Evolutionary conservation across 2,797 vertebrate genomes (phyloP).

Genomic region (Arvicola amphibius): DNA sequence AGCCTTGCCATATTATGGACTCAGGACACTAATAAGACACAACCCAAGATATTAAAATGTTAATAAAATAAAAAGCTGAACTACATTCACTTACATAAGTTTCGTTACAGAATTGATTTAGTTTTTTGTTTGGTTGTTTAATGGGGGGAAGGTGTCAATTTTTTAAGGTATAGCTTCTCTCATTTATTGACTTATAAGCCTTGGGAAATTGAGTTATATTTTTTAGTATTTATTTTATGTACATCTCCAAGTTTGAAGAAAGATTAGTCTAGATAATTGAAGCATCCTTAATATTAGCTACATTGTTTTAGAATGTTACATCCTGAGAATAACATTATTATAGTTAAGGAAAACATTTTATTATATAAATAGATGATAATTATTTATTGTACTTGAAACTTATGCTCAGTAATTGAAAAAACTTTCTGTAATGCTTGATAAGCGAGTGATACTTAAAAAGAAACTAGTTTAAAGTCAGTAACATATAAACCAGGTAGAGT

Average conservation of each 20-base stretch:
- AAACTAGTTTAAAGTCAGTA: conserved; percentile 54
- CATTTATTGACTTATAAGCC: conserved; percentile 28
- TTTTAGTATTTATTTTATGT: conserved; percentile 45
- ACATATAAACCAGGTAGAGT: conserved; percentile 77
- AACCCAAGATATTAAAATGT: neutral
- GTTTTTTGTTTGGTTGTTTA: neutral
- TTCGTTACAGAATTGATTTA: neutral
- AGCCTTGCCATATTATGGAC: neutral
- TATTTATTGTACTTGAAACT: conserved; percentile 39
- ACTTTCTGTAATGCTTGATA: conserved; percentile 36
- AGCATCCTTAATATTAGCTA: conserved; percentile 1
- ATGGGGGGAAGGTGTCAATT: neutral
- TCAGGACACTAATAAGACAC: conserved; percentile 22
- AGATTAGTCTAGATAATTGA: conserved; percentile 38
- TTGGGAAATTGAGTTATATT: neutral
- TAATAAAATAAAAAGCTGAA: neutral
- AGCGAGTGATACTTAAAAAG: conserved; percentile 55
- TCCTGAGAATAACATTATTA: conserved; percentile 20
- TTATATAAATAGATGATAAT: conserved; percentile 13
- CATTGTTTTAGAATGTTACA: conserved; percentile 42
- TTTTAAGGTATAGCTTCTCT: conserved; percentile 31
- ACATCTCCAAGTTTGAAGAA: conserved; percentile 8
- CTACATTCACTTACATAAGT: neutral
- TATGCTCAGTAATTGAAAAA: conserved; percentile 58
- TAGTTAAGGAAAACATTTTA: conserved; percentile 48